phyloP scores from a whole-genome alignment of 2,888 invertebrate species.

The Spisula solida region DNA sequence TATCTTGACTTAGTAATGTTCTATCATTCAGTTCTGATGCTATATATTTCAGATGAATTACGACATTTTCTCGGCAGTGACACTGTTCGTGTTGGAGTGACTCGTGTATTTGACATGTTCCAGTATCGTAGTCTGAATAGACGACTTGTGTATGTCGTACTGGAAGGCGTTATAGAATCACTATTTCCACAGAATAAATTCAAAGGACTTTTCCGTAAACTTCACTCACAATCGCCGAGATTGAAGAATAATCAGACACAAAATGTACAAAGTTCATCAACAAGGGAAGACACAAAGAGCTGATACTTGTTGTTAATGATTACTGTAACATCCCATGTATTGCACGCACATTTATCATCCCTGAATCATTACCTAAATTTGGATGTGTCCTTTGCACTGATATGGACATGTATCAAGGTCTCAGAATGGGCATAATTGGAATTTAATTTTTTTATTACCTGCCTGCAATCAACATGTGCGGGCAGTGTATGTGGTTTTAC shows the following conservation, averaged over 20 bases:
- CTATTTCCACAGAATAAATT: slow-evolving; percentile 94
- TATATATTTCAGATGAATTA: slow-evolving; percentile 92
- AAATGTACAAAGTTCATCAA: neutral
- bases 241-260: slow-evolving; percentile 42
- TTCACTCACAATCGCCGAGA: slow-evolving; percentile 89
- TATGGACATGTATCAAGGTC: neutral
- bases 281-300: neutral
- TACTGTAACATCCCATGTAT: neutral
- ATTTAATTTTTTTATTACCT: neutral
- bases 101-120: slow-evolving; percentile 95
- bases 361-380: neutral
- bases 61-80: slow-evolving; percentile 96
- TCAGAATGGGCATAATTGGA: neutral
- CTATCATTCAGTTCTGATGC: no score
- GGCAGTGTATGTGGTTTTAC: no score
- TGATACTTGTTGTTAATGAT: neutral
- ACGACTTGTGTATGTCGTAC: slow-evolving; percentile 93
- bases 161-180: slow-evolving; percentile 94
- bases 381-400: neutral
- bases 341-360: neutral
- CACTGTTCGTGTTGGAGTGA: slow-evolving; percentile 93
- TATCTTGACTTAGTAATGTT: no score
- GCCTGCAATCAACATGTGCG: no score
- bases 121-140: slow-evolving; percentile 95
- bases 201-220: slow-evolving; percentile 91